Conservation (phyloP, 2,888 invertebrate species). For the Nemapogon koenigi region DNA sequence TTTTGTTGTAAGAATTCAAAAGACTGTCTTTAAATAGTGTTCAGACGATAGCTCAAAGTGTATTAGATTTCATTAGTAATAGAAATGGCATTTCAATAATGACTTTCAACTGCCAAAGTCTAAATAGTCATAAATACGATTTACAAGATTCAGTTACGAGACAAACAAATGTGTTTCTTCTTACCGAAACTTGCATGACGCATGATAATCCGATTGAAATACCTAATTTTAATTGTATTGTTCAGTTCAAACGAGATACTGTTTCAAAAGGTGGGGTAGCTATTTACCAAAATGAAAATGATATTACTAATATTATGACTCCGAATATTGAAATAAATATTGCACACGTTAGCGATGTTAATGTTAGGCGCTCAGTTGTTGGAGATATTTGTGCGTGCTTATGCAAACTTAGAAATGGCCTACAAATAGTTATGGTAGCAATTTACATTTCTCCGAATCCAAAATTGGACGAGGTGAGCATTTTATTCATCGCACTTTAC, state of each 20-base stretch:
- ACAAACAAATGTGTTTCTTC: conserved; percentile 17
- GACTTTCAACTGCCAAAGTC: conserved; percentile 17
- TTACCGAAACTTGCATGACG: conserved; percentile 19
- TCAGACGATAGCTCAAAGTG: conserved; percentile 17
- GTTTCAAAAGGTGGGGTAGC: conserved; percentile 21
- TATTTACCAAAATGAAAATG: conserved; percentile 21
- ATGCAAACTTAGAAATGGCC: conserved; percentile 20
- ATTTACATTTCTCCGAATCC: conserved; percentile 21
- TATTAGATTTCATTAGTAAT: conserved; percentile 17
- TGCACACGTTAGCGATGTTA: conserved; percentile 18
- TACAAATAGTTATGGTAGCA: conserved; percentile 19
- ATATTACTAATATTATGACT: conserved; percentile 19
- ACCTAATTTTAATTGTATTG: conserved; percentile 22
- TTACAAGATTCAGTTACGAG: conserved; percentile 16
- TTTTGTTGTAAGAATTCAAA: conserved; percentile 17
- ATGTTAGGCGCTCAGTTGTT: conserved; percentile 18
- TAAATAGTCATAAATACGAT: conserved; percentile 16
- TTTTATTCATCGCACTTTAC: conserved; percentile 22
- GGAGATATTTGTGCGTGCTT: conserved; percentile 20
- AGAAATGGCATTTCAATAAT: conserved; percentile 17
- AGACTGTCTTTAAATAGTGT: conserved; percentile 18
- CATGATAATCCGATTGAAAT: conserved; percentile 18
- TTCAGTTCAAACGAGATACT: conserved; percentile 20
- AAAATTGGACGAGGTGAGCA: conserved; percentile 21
- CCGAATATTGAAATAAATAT: conserved; percentile 22